Percentiles rank a stretch among this genome's conserved stretches.
Conservation (phyloP, 2,888 invertebrate species). For the Plebejus anna region DNA sequence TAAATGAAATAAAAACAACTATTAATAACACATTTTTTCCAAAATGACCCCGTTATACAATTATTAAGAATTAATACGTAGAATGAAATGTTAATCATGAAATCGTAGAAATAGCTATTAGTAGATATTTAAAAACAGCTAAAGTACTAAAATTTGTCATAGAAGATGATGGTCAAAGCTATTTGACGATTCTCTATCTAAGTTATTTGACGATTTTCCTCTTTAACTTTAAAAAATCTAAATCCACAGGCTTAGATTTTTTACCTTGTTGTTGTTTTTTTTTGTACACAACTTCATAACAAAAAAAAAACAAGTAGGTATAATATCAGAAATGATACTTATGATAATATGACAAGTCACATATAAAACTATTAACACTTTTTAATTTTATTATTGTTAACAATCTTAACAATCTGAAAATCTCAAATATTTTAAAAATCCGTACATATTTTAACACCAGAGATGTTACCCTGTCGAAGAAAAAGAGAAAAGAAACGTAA, state of each 20-base stretch:
- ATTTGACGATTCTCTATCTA: too few relatives aligned
- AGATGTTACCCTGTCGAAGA: background rate
- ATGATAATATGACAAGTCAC: background rate
- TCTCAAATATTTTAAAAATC: background rate
- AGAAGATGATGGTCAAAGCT: too few relatives aligned
- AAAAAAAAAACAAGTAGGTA: too few relatives aligned
- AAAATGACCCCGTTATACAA: background rate
- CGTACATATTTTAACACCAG: constrained; percentile 9
- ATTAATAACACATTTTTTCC: background rate
- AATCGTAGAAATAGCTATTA: background rate
- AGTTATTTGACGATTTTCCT: too few relatives aligned
- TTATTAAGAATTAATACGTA: background rate
- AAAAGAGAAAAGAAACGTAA: constrained; percentile 22
- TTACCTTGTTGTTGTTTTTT: too few relatives aligned
- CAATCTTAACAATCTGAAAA: background rate
- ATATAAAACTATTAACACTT: background rate
- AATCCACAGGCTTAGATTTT: too few relatives aligned
- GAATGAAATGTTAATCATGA: background rate
- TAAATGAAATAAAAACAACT: background rate
- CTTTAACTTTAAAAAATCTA: too few relatives aligned
- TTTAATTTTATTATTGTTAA: background rate
- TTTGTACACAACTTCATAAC: too few relatives aligned
- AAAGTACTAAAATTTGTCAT: too few relatives aligned
- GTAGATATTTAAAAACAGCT: background rate
- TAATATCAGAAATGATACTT: too few relatives aligned